A percentile compares a stretch with the other conserved stretches of the same genome.
Conservation (phyloP, 1,140 invertebrate genomes). For the Hetaerina americana region DNA sequence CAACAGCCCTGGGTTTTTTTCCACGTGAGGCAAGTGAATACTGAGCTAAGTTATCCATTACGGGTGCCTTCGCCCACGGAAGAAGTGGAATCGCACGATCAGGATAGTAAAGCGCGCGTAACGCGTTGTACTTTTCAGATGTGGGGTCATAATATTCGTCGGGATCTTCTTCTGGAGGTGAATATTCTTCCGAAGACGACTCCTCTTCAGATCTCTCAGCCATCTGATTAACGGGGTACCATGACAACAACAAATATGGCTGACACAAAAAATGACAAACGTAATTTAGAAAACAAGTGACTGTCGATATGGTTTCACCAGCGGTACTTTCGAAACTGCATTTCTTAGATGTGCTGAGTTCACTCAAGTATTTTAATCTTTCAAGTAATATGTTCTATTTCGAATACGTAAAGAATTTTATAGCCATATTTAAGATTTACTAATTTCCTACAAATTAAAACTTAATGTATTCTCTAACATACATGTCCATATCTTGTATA, state of each 20-base stretch:
- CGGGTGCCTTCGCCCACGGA: slow-evolving; percentile 8
- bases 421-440: no score
- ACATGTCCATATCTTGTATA: no score
- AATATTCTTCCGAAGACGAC: background rate
- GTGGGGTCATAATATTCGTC: background rate
- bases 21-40: background rate
- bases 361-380: no score
- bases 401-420: no score
- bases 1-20: background rate
- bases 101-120: slow-evolving; percentile 4
- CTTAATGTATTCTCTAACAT: no score
- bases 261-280: slow-evolving; percentile 22
- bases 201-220: background rate
- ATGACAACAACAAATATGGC: background rate
- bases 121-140: background rate
- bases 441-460: no score
- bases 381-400: no score
- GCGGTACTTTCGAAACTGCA: no score
- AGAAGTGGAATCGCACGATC: background rate
- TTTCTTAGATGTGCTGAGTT: no score
- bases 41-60: slow-evolving; percentile 9
- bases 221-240: background rate
- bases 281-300: no score
- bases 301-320: no score
- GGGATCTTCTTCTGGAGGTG: background rate